Base-by-base conservation (phyloP, 2,797 vertebrate genomes). In the Phylloscopus collybita region DNA sequence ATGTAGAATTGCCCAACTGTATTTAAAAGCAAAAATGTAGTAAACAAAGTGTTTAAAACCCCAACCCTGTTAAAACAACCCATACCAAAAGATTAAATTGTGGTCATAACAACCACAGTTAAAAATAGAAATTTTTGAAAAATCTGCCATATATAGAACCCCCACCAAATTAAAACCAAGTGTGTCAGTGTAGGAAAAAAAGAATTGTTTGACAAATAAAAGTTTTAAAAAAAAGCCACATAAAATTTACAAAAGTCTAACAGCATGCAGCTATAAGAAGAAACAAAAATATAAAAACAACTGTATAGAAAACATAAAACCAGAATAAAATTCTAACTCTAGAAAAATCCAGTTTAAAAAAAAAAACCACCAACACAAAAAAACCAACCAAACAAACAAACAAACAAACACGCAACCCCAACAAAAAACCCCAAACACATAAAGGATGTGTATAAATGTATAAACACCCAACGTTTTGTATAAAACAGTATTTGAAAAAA, bases 111-210 rank as follows among this genome's bases (percentile, higher is more conserved):
- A 49, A 59, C 2, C 4, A 18, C 15, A 21, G 7, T 53, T 49
- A 76, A 79, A 59, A 47, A 11, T 3, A 16, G 0, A 13, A 14
- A 11, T 15, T 42, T 74, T 50, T 12, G 4, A 66, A 67, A 75
- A 60, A 23, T 44, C 5, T 51, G 10, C 32, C 0, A 0, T 59
- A 3, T 23, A 18, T 51, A 38, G 5, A 20, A 69, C 5, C 1
- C 4, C 3, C 18, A 38, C 7, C n/a, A 69, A 61, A 61, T 38
- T 47, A 70, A 82, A 83, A n/a, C 3, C 4, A 56, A 7, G 4
- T 9, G 2, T 29, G 4, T 18, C 59, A 47, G 3, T 13, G 12
- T 78, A 86, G 44, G 14, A 49, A 60, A 64, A 69, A 36, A 1
- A 42, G 16, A 17, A 19, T 2, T 16, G 3, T 45, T 34, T 53